These are phyloP conservation scores for Lepidostoma basale DNA, from an alignment of 1,140 invertebrate genomes.

Conservation along the genomic window DNA sequence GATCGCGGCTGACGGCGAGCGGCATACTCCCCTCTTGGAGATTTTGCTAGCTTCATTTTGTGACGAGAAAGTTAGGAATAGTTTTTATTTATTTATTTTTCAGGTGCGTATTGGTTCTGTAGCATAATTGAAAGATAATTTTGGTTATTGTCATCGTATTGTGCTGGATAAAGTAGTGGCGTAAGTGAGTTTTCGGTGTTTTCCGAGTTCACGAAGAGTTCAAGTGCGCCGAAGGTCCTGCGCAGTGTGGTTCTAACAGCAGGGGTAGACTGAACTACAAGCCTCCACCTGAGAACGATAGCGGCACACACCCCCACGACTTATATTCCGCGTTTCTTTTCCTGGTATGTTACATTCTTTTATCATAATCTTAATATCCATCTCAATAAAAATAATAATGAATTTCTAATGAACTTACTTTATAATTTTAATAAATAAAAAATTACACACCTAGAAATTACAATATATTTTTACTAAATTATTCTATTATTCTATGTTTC, in stretches of 20 bases:
- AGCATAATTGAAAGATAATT: neutral
- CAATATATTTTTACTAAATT: neutral
- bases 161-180: neutral
- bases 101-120: neutral
- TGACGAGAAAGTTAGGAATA: too few species aligned
- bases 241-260: too few species aligned
- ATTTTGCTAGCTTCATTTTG: neutral
- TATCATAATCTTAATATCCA: too few species aligned
- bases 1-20: slow-evolving; percentile 1
- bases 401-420: neutral
- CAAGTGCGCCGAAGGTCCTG: slow-evolving; percentile 8
- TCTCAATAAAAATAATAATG: neutral
- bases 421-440: neutral
- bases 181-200: slow-evolving; percentile 13
- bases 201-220: slow-evolving; percentile 21
- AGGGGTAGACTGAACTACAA: too few species aligned
- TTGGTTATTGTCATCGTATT: neutral
- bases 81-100: neutral
- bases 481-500: neutral
- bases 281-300: slow-evolving; percentile 13
- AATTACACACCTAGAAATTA: neutral
- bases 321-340: neutral
- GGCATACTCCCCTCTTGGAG: neutral
- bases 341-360: slow-evolving; percentile 6
- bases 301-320: slow-evolving; percentile 16